These are phyloP conservation scores for Polypterus senegalus DNA, from an alignment of 2,113 vertebrate species.

Conservation along the genomic window DNA sequence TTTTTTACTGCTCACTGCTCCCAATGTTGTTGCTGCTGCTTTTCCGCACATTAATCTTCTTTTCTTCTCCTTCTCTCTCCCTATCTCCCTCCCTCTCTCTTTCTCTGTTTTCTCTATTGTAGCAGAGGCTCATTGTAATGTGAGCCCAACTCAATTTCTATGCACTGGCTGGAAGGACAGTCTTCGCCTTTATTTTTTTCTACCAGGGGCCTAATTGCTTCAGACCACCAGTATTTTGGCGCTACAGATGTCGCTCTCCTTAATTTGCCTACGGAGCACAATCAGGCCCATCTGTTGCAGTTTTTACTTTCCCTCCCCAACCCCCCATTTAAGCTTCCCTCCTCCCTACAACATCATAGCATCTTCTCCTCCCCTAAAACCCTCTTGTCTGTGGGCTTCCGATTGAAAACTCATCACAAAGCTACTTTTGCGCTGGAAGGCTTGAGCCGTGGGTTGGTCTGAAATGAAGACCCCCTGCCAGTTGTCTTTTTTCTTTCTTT, in stretches of 20 bases:
- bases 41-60: slow-evolving; percentile 76
- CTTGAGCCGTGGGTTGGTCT: slow-evolving; percentile 62
- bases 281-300: slow-evolving; percentile 97
- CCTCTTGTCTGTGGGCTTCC: slow-evolving; percentile 68
- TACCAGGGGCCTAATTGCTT: slow-evolving; percentile 83
- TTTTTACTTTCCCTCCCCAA: slow-evolving; percentile 61
- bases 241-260: slow-evolving; percentile 92
- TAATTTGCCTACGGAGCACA: slow-evolving; percentile 95
- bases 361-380: slow-evolving; percentile 36
- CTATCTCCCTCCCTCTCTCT: slow-evolving; percentile 55
- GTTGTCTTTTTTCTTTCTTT: slow-evolving; percentile 37
- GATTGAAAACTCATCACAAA: slow-evolving; percentile 99
- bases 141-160: slow-evolving; percentile 75
- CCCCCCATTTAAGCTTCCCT: slow-evolving; percentile 17
- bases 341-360: slow-evolving; percentile 30
- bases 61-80: slow-evolving; percentile 25
- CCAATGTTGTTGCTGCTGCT: slow-evolving; percentile 48
- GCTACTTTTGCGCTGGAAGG: slow-evolving; percentile 90
- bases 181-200: slow-evolving; percentile 48
- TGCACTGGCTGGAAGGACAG: slow-evolving; percentile 72
- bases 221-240: slow-evolving; percentile 78
- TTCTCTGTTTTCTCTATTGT: slow-evolving; percentile 79
- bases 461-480: slow-evolving; percentile 77
- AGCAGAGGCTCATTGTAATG: slow-evolving; percentile 87
- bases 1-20: slow-evolving; percentile 49